Base-by-base conservation (phyloP, 2,888 invertebrate species). In the Taphrorychus bicolor region DNA sequence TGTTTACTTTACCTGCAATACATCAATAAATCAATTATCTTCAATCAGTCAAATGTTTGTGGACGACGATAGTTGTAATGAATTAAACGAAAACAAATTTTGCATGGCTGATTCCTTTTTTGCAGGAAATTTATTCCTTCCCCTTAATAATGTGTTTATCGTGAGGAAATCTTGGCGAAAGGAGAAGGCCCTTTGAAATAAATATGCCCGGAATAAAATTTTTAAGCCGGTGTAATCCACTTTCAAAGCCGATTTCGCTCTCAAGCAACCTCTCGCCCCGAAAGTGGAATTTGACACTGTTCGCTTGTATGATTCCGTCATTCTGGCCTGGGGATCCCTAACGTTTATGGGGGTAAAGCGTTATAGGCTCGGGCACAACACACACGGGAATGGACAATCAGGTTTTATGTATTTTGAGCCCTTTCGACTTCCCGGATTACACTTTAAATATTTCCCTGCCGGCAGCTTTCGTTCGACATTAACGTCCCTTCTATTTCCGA, bases 401-500 rank as follows among this genome's bases (percentile, higher is more conserved):
- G 58, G 66, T 63, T 69, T 69, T 69, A 66, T 66, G 64, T 59
- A 60, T 54, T 66, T 61, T 66, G n/a, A 53, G 59, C 58, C 62
- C 60, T 65, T 65, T 48, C 24, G 51, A 64, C 66, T 58, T 61
- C 58, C 53, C 22, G 63, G 63, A 69, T 70, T 65, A 69, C 61
- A 52, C 66, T 66, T 71, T 70, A 70, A 71, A 73, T 71, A 73
- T 71, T 69, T 58, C 59, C 59, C 40, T 59, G 59, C 51, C 58
- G 64, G 57, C 24, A 62, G 53, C 58, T 65, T 72, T 72, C 59
- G 51, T 63, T 63, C 57, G 56, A 57, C 63, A 32, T 63, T 63
- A 56, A 56, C 54, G 48, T 62, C 32, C 14, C 14, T 19, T 41
- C 61, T 19, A 49, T 24, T 7, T 49, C 40, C 21, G 32, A 7